A percentile compares a stretch with the other conserved stretches of the same genome.
phyloP scores from a whole-genome alignment of 2,113 vertebrate species.

The Athene cunicularia region DNA sequence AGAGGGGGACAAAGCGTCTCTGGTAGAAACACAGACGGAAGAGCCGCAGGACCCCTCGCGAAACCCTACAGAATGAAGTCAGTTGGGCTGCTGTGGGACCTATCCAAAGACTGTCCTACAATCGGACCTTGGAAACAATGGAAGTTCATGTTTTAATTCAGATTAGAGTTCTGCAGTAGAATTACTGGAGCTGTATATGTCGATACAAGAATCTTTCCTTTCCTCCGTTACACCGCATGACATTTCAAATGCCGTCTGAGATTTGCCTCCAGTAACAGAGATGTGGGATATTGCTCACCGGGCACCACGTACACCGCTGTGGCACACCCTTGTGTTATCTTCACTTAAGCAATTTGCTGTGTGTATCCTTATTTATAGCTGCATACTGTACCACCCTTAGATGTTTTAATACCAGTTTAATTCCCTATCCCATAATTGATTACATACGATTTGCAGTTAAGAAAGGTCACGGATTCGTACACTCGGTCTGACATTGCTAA shows the following conservation, averaged over 20 bases:
- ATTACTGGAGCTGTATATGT: background rate
- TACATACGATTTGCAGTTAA: background rate
- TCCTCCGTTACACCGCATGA: fast-evolving
- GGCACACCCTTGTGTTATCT: background rate
- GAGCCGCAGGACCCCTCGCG: constrained; percentile 3
- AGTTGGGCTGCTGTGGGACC: background rate
- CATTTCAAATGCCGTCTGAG: fast-evolving
- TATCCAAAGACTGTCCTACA: background rate
- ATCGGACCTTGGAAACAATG: background rate
- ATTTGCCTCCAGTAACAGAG: background rate
- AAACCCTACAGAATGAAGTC: background rate
- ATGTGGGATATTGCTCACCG: background rate
- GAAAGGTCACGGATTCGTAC: background rate
- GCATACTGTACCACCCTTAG: fast-evolving
- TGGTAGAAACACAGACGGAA: constrained; percentile 1
- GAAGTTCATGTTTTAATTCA: background rate
- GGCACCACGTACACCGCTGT: fast-evolving
- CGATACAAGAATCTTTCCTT: background rate
- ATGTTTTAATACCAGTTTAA: background rate
- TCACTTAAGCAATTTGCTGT: fast-evolving
- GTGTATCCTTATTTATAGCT: background rate
- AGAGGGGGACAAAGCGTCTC: constrained; percentile 3
- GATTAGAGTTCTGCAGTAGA: background rate
- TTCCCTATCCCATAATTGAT: background rate
- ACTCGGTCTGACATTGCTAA: background rate